Conservation (phyloP, 2,888 invertebrate genomes). For the Dicycla oo region DNA sequence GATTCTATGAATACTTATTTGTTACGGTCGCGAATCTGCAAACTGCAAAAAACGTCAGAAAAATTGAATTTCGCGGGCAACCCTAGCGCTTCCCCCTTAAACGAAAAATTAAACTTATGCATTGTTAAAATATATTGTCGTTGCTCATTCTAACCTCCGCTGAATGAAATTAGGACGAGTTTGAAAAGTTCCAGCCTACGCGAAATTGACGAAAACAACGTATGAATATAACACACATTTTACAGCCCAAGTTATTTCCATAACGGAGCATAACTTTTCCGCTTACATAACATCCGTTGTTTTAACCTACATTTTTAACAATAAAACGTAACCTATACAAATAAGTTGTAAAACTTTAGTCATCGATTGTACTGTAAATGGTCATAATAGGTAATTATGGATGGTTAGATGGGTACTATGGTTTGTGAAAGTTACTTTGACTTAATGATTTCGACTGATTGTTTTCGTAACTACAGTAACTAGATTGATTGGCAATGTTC, state of each 20-base stretch:
- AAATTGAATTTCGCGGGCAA: too few relatives aligned
- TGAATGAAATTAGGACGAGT: conserved; percentile 7
- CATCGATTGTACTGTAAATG: conserved; percentile 53
- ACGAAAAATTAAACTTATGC: neutral
- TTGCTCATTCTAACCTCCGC: neutral
- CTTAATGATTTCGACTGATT: conserved; percentile 62
- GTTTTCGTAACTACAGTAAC: conserved; percentile 61
- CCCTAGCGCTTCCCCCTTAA: too few relatives aligned
- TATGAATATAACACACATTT: conserved; percentile 28
- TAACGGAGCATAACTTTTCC: conserved; percentile 48
- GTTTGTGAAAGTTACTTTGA: conserved; percentile 57
- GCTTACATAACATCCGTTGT: conserved; percentile 43
- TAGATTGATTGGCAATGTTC: conserved; percentile 57
- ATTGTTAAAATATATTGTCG: neutral
- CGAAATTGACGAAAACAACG: conserved; percentile 22
- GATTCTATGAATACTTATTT: too few relatives aligned
- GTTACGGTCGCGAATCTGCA: too few relatives aligned
- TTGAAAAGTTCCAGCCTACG: conserved; percentile 13
- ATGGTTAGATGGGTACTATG: conserved; percentile 10
- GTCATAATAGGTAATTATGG: conserved; percentile 25
- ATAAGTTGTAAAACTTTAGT: conserved; percentile 29
- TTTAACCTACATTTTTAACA: conserved; percentile 49
- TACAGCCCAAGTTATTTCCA: conserved; percentile 29
- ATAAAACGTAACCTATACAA: conserved; percentile 44
- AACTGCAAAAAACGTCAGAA: too few relatives aligned